Percentiles rank a stretch among this genome's conserved stretches.
Conservation (phyloP, 2,797 vertebrate genomes). For the Rhynchonycteris naso region DNA sequence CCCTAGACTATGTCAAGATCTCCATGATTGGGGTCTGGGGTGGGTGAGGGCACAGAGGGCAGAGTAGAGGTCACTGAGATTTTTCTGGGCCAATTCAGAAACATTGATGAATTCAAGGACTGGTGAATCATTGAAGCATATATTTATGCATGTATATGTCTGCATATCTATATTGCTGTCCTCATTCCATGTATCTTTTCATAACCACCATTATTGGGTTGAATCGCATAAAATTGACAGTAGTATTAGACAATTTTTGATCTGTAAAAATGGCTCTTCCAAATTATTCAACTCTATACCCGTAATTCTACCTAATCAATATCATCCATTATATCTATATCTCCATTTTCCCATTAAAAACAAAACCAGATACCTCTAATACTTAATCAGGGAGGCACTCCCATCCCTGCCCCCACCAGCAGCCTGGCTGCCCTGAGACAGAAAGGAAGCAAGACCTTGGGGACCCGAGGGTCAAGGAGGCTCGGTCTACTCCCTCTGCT, state of each 20-base stretch:
- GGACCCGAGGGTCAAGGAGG: too few relatives aligned
- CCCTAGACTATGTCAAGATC: neutral
- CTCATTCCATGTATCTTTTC: neutral
- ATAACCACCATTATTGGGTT: neutral
- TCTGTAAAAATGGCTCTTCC: neutral
- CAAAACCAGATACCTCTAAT: neutral
- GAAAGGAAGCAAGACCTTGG: neutral
- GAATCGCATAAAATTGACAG: neutral
- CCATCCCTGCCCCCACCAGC: neutral
- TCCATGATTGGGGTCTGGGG: rapidly evolving
- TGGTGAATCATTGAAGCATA: neutral
- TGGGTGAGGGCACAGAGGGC: neutral
- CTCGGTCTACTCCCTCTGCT: neutral
- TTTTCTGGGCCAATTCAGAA: neutral
- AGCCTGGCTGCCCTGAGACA: neutral
- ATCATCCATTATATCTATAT: neutral
- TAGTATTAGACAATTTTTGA: neutral
- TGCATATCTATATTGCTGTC: too few relatives aligned
- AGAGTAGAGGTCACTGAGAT: neutral
- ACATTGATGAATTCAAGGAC: neutral
- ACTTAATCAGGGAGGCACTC: neutral
- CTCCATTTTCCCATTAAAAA: neutral
- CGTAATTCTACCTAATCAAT: neutral
- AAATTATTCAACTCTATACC: neutral
- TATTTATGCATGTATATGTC: neutral